These are phyloP conservation scores for Drosophila willistoni DNA, from an alignment of 1,140 invertebrate species.

Conservation along the genomic window DNA sequence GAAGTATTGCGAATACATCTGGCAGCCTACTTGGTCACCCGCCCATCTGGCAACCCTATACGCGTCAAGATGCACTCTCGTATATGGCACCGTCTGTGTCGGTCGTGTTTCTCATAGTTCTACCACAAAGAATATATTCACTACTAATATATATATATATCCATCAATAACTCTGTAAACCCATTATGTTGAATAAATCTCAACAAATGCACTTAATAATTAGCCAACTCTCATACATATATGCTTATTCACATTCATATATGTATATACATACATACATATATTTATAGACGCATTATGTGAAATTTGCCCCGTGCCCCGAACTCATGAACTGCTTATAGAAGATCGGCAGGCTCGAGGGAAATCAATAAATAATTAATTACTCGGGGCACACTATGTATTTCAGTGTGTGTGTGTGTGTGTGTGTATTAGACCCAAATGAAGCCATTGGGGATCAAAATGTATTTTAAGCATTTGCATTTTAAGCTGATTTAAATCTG, in stretches of 20 bases:
- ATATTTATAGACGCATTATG: not conserved
- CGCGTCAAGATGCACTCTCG: too few species aligned
- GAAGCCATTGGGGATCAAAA: constrained; percentile 12
- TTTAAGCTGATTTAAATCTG: constrained; percentile 24
- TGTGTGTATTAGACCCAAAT: not conserved
- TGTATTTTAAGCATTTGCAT: constrained; percentile 43
- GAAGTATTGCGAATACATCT: too few species aligned
- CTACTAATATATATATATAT: too few species aligned
- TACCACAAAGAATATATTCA: too few species aligned
- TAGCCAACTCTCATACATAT: constrained; percentile 44
- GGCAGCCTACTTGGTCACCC: too few species aligned
- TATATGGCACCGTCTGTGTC: too few species aligned
- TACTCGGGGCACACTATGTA: constrained; percentile 14
- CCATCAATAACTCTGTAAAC: too few species aligned
- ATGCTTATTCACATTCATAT: constrained; percentile 13
- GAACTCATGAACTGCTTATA: not conserved
- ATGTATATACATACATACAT: not conserved
- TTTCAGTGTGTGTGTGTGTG: too few species aligned
- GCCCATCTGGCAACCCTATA: too few species aligned
- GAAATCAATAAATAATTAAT: constrained; percentile 61
- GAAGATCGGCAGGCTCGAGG: not conserved
- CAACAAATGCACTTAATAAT: constrained; percentile 80
- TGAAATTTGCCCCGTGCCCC: not conserved
- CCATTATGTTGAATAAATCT: too few species aligned
- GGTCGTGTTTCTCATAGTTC: too few species aligned